Conservation (phyloP, 2,888 invertebrate species). For the Miltochrista miniata region DNA sequence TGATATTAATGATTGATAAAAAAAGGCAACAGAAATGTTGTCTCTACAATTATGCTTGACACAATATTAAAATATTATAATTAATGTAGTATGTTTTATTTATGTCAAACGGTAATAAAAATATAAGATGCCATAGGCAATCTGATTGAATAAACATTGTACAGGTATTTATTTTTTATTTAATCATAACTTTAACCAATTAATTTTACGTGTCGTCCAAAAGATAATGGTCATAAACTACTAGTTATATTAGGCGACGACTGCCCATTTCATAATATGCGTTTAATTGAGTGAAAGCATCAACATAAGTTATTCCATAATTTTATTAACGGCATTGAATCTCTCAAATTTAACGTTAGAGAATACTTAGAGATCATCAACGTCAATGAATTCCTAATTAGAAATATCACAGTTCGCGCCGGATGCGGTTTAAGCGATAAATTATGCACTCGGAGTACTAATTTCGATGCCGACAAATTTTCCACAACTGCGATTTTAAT, state of each 20-base stretch:
- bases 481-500: slow-evolving; percentile 81
- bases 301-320: slow-evolving; percentile 12
- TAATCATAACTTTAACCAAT: slow-evolving; percentile 10
- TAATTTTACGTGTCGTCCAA: slow-evolving; percentile 16
- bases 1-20: no score
- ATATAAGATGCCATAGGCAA: no score
- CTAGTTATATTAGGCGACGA: slow-evolving; percentile 22
- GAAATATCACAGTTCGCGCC: slow-evolving; percentile 64
- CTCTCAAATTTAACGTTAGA: not conserved
- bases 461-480: slow-evolving; percentile 83
- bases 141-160: no score
- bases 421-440: slow-evolving; percentile 77
- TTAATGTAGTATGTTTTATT: no score
- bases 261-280: slow-evolving; percentile 1
- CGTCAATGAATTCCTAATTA: slow-evolving; percentile 75
- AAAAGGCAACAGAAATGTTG: no score
- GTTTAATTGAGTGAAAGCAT: slow-evolving; percentile 3
- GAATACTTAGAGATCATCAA: slow-evolving; percentile 51
- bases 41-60: no score
- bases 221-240: slow-evolving; percentile 24
- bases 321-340: slow-evolving; percentile 1
- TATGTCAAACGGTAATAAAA: no score
- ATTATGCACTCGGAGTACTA: slow-evolving; percentile 80
- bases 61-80: no score
- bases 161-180: no score